Evolutionary conservation across 2,888 invertebrate genomes (phyloP), one percentile per base, ranked within the genome.

Genomic region (Troilus luridus): DNA sequence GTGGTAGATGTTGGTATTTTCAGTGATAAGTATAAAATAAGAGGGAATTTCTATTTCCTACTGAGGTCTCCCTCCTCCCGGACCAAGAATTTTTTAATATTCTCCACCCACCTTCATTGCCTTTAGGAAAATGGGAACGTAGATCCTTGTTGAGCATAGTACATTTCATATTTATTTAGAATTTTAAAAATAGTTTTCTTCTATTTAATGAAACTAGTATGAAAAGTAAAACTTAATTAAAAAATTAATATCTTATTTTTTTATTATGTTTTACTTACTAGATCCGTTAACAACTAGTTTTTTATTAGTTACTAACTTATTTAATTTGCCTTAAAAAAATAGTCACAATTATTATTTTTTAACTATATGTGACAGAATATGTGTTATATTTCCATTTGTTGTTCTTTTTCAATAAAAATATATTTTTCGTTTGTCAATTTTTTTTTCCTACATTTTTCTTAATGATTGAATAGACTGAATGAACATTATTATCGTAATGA

Each of bases 71-170:
- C 3, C 54, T 17, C 5, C 19, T 77, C n/a, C 85, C 14, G 56
- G 56, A 56, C 56, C 56, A 56, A 85, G 56, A 56, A 85, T 56
- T 85, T 77, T 85, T 85, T 85, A 85, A 85, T 85, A 85, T 85
- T 85, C 85, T 21, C 85, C 56, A 0, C 1, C 27, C n/a, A 85
- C 12, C 85, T 81, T 54, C 21, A 19, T 14, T 7, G 81, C 9
- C 81, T 58, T n/a, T 19, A 56, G 85, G n/a, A 56, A 85, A 85
- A 85, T 56, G 85, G 10, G 85, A 56, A 19, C 12, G 12, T 77
- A 8, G 14, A 77, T 77, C 72, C 7, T 7, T 41, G 27, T 77
- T 24, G 3, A 41, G 8, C 7, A 5, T 77, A 27, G 27, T 14
- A 27, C 1, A 2, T 41, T 27, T 41, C 41, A 0, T 41, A 41